Conservation (phyloP, 2,797 vertebrate species). For the Meda fulgida region DNA sequence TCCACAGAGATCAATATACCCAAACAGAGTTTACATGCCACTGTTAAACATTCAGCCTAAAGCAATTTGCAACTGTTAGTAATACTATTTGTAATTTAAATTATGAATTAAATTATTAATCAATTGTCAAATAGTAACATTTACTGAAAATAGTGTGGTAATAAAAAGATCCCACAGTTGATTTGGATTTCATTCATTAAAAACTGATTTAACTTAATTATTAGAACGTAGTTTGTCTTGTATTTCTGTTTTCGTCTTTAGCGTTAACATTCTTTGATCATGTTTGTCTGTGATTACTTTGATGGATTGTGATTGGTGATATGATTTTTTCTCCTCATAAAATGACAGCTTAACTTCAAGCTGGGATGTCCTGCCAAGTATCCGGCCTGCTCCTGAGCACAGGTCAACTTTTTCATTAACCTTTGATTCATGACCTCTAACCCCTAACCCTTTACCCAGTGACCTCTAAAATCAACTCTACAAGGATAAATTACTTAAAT, state of each 20-base stretch:
- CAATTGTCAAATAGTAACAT: background rate
- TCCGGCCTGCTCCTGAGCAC: constrained; percentile 73
- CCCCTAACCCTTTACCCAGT: constrained; percentile 24
- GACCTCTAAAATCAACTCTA: background rate
- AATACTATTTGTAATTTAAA: background rate
- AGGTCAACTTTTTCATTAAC: constrained; percentile 72
- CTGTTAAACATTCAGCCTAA: background rate
- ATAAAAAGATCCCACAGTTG: background rate
- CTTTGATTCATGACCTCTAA: constrained; percentile 56
- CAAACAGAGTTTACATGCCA: background rate
- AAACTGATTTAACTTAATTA: background rate
- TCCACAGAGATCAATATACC: background rate
- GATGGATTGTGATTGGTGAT: background rate
- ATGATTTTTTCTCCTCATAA: constrained; percentile 64
- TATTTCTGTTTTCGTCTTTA: background rate
- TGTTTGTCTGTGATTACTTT: constrained; percentile 23
- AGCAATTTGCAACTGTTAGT: background rate
- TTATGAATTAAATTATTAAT: background rate
- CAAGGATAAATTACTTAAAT: background rate
- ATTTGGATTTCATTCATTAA: background rate
- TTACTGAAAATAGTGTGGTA: background rate
- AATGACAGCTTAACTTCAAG: constrained; percentile 81
- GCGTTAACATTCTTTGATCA: constrained; percentile 16
- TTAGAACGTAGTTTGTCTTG: constrained; percentile 14
- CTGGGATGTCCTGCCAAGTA: constrained; percentile 81